phyloP scores from a whole-genome alignment of 2,888 invertebrate genomes.

The Seira ritae region DNA sequence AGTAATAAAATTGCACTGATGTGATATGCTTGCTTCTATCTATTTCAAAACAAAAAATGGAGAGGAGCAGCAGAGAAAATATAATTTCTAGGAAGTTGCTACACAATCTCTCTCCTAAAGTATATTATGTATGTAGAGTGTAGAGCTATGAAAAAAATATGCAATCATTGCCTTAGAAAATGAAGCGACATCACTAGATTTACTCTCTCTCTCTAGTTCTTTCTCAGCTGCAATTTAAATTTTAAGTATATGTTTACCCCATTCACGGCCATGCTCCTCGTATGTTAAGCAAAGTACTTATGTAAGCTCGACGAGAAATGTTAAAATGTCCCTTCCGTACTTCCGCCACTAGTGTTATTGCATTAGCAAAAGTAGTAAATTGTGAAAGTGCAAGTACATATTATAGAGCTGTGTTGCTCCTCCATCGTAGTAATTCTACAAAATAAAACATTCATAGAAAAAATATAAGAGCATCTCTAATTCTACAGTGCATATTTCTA shows the following conservation, averaged over 20 bases:
- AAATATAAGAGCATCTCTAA: background rate
- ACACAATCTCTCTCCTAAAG: too few species aligned
- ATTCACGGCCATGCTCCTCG: background rate
- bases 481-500: conserved; percentile 23
- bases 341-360: conserved; percentile 50
- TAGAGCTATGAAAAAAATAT: background rate
- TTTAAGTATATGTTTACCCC: conserved; percentile 16
- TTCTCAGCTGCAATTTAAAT: background rate
- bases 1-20: conserved; percentile 23
- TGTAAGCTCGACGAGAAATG: conserved; percentile 24
- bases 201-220: background rate
- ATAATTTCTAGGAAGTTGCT: too few species aligned
- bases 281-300: background rate
- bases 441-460: conserved; percentile 4
- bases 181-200: background rate
- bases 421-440: background rate
- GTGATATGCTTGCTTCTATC: background rate
- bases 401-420: too few species aligned
- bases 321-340: conserved; percentile 57
- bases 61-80: background rate
- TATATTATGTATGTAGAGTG: background rate
- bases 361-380: conserved; percentile 35
- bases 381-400: conserved; percentile 23
- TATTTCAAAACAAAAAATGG: background rate
- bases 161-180: background rate